Evolutionary conservation across 2,113 vertebrate genomes (phyloP).

Genomic region (Eupsittula cactorum): DNA sequence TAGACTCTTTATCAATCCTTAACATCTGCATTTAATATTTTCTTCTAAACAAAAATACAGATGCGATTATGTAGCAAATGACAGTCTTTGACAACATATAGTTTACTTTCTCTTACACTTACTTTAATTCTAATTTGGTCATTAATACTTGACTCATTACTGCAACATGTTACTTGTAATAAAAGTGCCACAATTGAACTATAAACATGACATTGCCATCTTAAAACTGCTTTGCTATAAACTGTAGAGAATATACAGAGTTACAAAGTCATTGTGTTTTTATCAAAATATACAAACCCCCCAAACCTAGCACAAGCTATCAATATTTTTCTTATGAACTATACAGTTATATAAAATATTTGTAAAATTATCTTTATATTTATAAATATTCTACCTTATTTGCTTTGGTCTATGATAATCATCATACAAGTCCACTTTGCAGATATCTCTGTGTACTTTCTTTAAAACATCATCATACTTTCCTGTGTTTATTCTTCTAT

Average conservation of each 20-base stretch:
- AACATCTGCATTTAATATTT: conserved; percentile 83
- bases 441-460: conserved; percentile 64
- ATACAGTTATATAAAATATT: conserved; percentile 83
- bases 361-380: conserved; percentile 82
- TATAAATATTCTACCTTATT: conserved; percentile 85
- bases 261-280: conserved; percentile 78
- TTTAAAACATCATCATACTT: conserved; percentile 41
- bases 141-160: conserved; percentile 74
- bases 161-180: conserved; percentile 71
- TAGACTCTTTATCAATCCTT: conserved; percentile 77
- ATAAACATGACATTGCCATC: conserved; percentile 76
- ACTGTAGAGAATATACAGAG: conserved; percentile 82
- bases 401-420: conserved; percentile 83
- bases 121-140: conserved; percentile 76
- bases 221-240: conserved; percentile 83
- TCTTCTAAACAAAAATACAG: conserved; percentile 80
- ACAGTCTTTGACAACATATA: conserved; percentile 75
- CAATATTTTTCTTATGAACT: conserved; percentile 76
- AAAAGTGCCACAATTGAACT: conserved; percentile 77
- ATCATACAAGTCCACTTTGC: conserved; percentile 77
- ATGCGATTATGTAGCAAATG: conserved; percentile 75
- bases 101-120: conserved; percentile 71
- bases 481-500: conserved; percentile 36
- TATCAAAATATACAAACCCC: conserved; percentile 84
- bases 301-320: conserved; percentile 78